phyloP scores from a whole-genome alignment of 2,888 invertebrate species.

The Nomada goodeniana region DNA sequence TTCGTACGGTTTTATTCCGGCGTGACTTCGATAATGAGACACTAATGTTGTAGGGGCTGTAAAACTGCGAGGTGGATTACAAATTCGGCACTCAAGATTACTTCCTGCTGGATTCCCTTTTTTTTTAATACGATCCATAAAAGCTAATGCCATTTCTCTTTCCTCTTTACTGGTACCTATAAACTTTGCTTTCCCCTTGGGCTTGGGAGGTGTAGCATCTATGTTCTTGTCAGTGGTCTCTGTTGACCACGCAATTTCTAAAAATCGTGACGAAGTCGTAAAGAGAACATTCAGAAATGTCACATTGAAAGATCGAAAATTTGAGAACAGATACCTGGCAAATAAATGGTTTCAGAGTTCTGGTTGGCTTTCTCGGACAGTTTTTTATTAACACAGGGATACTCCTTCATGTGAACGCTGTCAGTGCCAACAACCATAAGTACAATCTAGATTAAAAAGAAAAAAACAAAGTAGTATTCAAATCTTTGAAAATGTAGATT shows the following conservation, averaged over 20 bases:
- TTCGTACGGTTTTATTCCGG: slow-evolving; percentile 87
- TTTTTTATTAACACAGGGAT: slow-evolving; percentile 74
- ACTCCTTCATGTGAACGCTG: slow-evolving; percentile 79
- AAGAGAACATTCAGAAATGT: not conserved
- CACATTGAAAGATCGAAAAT: not conserved
- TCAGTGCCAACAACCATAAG: slow-evolving; percentile 82
- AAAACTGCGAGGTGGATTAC: slow-evolving; percentile 86
- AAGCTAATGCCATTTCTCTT: slow-evolving; percentile 85
- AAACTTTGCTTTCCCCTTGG: slow-evolving; percentile 85
- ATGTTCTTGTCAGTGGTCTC: slow-evolving; percentile 50
- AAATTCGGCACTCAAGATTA: slow-evolving; percentile 86
- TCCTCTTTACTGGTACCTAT: slow-evolving; percentile 85
- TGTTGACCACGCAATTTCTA: slow-evolving; percentile 62
- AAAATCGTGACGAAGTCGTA: slow-evolving; percentile 1
- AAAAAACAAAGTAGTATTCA: slow-evolving; percentile 36
- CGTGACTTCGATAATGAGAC: slow-evolving; percentile 87
- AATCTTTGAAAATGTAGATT: not conserved
- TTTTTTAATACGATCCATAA: slow-evolving; percentile 84
- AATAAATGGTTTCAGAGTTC: slow-evolving; percentile 55
- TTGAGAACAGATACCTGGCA: slow-evolving; percentile 60
- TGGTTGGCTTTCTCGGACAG: slow-evolving; percentile 64
- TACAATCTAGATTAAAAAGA: slow-evolving; percentile 78
- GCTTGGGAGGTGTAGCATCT: slow-evolving; percentile 76
- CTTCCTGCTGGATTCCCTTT: slow-evolving; percentile 82
- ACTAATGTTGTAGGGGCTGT: slow-evolving; percentile 87